Percentiles rank a stretch among this genome's conserved stretches.
Conservation (phyloP, 30 jellyfish, hydroid and myxozoan genomes). For the Chironex yamaguchii region DNA sequence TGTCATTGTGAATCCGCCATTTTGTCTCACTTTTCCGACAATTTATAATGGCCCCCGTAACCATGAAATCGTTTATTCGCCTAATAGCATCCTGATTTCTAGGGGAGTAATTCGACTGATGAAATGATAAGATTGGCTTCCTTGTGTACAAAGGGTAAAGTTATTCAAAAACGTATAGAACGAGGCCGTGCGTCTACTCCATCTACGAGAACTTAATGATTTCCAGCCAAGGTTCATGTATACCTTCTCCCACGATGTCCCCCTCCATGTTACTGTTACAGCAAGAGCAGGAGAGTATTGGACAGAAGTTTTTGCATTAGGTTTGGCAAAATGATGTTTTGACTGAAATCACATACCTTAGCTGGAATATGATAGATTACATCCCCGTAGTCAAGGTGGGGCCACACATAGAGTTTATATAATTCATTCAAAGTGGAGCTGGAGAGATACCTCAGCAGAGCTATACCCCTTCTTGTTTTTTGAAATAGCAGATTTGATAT, state of each 20-base stretch:
- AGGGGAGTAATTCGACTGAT: neutral
- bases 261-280: neutral
- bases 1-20: too few species aligned
- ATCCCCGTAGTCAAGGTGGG: neutral
- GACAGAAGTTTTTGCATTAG: neutral
- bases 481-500: too few species aligned
- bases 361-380: neutral
- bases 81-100: neutral
- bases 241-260: neutral
- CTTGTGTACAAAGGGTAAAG: neutral
- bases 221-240: too few species aligned
- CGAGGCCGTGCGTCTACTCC: too few species aligned
- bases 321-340: slow-evolving; percentile 22
- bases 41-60: too few species aligned
- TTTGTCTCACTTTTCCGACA: too few species aligned
- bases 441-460: slow-evolving; percentile 6
- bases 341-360: slow-evolving; percentile 9
- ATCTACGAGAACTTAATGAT: too few species aligned
- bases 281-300: neutral
- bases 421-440: neutral
- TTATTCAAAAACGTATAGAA: too few species aligned
- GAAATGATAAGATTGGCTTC: neutral
- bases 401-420: neutral
- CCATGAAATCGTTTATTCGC: too few species aligned
- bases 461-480: neutral